Base-by-base conservation (phyloP, 2,797 vertebrate species). In the Meda fulgida region DNA sequence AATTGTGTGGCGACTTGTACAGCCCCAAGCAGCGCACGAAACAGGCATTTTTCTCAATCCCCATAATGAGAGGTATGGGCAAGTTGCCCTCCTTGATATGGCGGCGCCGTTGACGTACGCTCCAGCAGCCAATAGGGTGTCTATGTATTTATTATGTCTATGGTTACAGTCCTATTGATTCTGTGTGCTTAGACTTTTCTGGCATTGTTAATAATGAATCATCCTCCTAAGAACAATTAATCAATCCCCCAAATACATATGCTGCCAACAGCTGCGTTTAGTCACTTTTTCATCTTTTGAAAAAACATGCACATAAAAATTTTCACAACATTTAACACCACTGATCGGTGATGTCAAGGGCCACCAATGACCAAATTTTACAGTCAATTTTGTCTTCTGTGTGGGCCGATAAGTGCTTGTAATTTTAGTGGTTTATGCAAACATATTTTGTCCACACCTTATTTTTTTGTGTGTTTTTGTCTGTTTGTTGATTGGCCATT, bases 231-330 rank as follows among this genome's bases (percentile, higher is more conserved):
- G 85, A 55, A 83, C 13, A 75, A 77, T 85, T 79, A 19, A 60
- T 86, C 87, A 58, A 18, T 58, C 78, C 60, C 51, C 60, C 78
- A 16, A 72, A 81, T 58, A 77, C 63, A 77, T 21, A 60, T 16
- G 51, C 34, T 75, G 78, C 80, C 18, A 81, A 86, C 87, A 89
- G 85, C 87, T 89, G 87, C 40, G 85, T 78, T 46, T 75, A 83
- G 75, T 88, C 66, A 46, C 60, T 73, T 85, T 76, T 58, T 66
- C n/a, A 83, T 53, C 31, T 81, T 84, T 34, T 86, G 70, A 75
- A 87, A 63, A 40, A 72, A 81, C 48, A 81, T 38, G 36, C 80
- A 80, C 65, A 78, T 69, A 78, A 31, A 73, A 77, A 43, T 63
- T 0, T 31, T 21, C 63, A 76, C 72, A 80, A 48, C 60, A 66